Evolutionary conservation across 1,140 invertebrate species (phyloP).

Genomic region (Zaprionus ornatus): DNA sequence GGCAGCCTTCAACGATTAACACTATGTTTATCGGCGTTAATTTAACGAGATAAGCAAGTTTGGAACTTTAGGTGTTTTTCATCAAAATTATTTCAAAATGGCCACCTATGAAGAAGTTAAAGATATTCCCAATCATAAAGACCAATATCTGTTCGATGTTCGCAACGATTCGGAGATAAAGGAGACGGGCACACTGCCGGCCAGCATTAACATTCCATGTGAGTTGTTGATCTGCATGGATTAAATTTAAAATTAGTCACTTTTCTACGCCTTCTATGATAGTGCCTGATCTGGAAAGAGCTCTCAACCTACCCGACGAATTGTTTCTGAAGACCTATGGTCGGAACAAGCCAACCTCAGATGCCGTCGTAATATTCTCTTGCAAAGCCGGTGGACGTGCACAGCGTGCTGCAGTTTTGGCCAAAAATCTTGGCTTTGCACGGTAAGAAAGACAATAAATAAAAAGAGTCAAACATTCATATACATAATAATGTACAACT

Average conservation of each 20-base stretch:
- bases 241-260: constrained; percentile 9
- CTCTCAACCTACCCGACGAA: constrained; percentile 84
- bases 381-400: constrained; percentile 85
- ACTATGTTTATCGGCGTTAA: constrained; percentile 16
- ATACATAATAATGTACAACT: constrained; percentile 37
- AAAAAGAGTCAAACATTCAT: not conserved
- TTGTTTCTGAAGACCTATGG: constrained; percentile 84
- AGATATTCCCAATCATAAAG: constrained; percentile 83
- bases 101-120: constrained; percentile 85
- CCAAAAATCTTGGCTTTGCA: constrained; percentile 84
- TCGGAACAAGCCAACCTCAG: constrained; percentile 84
- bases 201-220: constrained; percentile 90
- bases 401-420: constrained; percentile 84
- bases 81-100: constrained; percentile 38
- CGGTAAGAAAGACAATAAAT: constrained; percentile 83
- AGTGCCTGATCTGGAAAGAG: constrained; percentile 84
- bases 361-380: constrained; percentile 85
- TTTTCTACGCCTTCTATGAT: constrained; percentile 31
- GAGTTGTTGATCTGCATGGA: constrained; percentile 58
- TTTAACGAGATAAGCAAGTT: constrained; percentile 37
- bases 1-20: constrained; percentile 1
- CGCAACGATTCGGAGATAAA: constrained; percentile 87
- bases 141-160: constrained; percentile 87
- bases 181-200: constrained; percentile 87
- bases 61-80: not conserved